Conservation (phyloP, 2,888 invertebrate genomes). For the Brachyptera risi region DNA sequence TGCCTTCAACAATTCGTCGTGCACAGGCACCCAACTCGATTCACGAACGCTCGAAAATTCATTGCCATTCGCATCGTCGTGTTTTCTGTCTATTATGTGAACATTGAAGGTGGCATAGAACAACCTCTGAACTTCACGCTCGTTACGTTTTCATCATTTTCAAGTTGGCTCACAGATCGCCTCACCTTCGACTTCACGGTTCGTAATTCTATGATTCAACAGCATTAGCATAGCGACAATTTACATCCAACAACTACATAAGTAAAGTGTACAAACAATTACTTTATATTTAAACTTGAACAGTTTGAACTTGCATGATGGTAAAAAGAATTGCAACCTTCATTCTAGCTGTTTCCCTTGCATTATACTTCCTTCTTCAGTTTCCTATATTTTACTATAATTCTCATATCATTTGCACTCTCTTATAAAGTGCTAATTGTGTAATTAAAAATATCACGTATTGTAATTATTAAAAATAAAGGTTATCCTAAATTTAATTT, state of each 20-base stretch:
- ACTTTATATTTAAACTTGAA: no score
- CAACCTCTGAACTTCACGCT: constrained; percentile 18
- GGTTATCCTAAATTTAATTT: background rate
- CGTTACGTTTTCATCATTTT: background rate
- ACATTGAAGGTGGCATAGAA: background rate
- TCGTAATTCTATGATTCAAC: constrained; percentile 1
- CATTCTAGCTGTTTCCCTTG: background rate
- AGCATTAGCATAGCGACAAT: no score
- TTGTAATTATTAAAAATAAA: background rate
- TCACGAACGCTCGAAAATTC: no score
- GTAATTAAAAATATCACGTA: no score
- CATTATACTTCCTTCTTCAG: background rate
- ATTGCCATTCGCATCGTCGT: constrained; percentile 2
- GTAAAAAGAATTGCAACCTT: background rate
- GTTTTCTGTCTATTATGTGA: no score
- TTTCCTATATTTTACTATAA: background rate
- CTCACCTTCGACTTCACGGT: constrained; percentile 3
- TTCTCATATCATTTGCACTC: background rate
- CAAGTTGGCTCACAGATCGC: background rate
- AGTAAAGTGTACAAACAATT: no score
- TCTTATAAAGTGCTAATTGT: background rate
- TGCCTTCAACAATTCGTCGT: no score
- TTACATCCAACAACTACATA: background rate
- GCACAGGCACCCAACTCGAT: no score
- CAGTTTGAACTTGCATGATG: background rate